A percentile compares a stretch with the other conserved stretches of the same genome.
These are phyloP conservation scores for Hypomecis atomaria DNA, from an alignment of 2,888 invertebrate species.

Conservation along the genomic window DNA sequence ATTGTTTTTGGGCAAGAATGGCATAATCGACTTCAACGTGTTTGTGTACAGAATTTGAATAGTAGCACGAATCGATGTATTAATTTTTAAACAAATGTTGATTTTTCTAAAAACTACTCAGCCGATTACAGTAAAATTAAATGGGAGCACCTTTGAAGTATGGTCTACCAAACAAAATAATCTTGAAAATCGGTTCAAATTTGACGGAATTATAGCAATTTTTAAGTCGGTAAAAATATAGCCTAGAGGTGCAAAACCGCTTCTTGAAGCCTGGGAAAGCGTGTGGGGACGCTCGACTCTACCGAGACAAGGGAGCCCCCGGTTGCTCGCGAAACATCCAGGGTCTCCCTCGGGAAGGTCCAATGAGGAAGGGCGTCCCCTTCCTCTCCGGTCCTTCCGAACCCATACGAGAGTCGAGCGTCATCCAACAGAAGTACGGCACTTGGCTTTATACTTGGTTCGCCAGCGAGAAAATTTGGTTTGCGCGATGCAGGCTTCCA, in stretches of 20 bases:
- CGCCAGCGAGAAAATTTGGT: background rate
- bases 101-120: too few species aligned
- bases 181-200: too few species aligned
- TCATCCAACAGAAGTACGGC: background rate
- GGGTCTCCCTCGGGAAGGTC: slow-evolving; percentile 2
- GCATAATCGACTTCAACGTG: too few species aligned
- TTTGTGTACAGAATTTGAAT: too few species aligned
- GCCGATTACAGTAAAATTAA: too few species aligned
- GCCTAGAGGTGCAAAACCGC: slow-evolving; percentile 4
- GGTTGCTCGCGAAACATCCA: background rate
- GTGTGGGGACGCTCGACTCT: slow-evolving; percentile 9
- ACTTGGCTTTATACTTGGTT: background rate
- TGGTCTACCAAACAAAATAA: too few species aligned
- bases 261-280: background rate
- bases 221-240: too few species aligned
- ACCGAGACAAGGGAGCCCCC: slow-evolving; percentile 5
- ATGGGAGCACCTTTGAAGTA: too few species aligned
- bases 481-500: slow-evolving; percentile 3
- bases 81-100: too few species aligned
- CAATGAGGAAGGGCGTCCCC: background rate
- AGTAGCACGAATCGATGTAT: too few species aligned
- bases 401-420: slow-evolving; percentile 2
- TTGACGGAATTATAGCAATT: too few species aligned
- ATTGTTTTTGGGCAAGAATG: too few species aligned
- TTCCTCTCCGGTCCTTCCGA: slow-evolving; percentile 3